A percentile compares a stretch with the other conserved stretches of the same genome.
phyloP scores from a whole-genome alignment of 2,797 vertebrate species.

The Falco rusticolus region DNA sequence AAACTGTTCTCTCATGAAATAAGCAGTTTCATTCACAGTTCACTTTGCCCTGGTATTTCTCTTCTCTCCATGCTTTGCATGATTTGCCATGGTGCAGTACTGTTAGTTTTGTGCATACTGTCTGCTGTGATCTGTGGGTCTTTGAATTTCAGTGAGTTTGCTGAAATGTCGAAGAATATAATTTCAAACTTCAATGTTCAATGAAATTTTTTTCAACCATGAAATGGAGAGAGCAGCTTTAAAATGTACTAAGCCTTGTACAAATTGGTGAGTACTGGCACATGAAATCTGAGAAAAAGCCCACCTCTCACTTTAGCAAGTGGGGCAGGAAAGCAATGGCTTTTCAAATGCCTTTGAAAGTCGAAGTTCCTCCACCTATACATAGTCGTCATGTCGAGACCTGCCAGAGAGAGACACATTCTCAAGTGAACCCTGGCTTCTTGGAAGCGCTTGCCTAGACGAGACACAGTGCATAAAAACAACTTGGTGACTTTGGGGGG shows the following conservation, averaged over 20 bases:
- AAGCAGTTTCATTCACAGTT: constrained; percentile 85
- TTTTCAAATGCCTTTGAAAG: constrained; percentile 87
- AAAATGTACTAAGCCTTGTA: constrained; percentile 88
- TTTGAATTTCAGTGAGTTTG: constrained; percentile 85
- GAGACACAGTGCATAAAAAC: constrained; percentile 87
- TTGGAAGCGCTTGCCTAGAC: constrained; percentile 99
- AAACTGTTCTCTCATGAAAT: constrained; percentile 93
- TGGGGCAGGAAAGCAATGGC: constrained; percentile 88
- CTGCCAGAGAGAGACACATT: constrained; percentile 98
- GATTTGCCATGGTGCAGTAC: constrained; percentile 91
- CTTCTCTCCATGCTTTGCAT: constrained; percentile 91
- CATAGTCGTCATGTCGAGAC: constrained; percentile 99
- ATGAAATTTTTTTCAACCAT: constrained; percentile 81
- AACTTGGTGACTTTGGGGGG: constrained; percentile 83
- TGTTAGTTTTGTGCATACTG: constrained; percentile 80
- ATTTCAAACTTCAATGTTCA: constrained; percentile 81
- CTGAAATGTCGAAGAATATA: constrained; percentile 83
- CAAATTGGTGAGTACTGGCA: constrained; percentile 99
- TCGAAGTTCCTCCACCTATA: constrained; percentile 96
- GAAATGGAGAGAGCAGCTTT: constrained; percentile 96
- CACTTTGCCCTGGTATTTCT: constrained; percentile 89
- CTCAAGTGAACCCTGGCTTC: constrained; percentile 99
- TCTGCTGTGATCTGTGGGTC: constrained; percentile 84
- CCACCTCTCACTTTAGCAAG: constrained; percentile 88
- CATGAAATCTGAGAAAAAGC: constrained; percentile 86